Base-by-base conservation (phyloP, 2,888 invertebrate species). In the Pollenia angustigena region DNA sequence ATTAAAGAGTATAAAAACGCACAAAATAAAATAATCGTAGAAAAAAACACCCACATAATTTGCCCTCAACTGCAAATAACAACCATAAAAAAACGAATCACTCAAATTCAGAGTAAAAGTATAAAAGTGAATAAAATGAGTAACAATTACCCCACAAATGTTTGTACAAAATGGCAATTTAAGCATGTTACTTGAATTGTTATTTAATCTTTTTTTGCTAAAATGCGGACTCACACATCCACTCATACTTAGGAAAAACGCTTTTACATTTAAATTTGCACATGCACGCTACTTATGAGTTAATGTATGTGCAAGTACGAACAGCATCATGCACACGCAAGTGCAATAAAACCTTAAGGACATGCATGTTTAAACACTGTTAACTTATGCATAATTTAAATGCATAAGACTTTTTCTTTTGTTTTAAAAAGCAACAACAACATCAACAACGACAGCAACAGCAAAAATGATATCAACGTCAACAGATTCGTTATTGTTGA, bases 351-450 rank as follows among this genome's bases (percentile, higher is more conserved):
- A 76, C 71, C 71, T 83, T 83, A 78, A 83, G 76, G 76, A 83
- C 60, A 83, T 83, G 71, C 76, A 78, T 78, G 50, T 83, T 83
- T 76, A 82, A 76, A 62, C 54, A 82, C 69, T 82, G 54, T 81
- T 52, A 72, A 85, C 52, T 85, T 78, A 50, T 74, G 81, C 72
- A 82, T 82, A 68, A 82, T 79, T 85, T 75, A 81, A 69, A 79
- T 85, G 56, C 10, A 50, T 83, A 50, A 58, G 78, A 83, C 64
- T 62, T 78, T 23, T 56, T 76, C 42, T 62, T 64, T 46, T 3
- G 16, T 18, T 2, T 18, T 16, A 12, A 32, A 16, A 60, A 6
- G 14, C 40, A 58, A 75, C 50, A 60, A 50, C 75, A 23, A 23
- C 23, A 23, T 1, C 23, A 23, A 23, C 23, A 18, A 18, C 18